phyloP scores from a whole-genome alignment of 1,140 invertebrate species.

The Aphaenogaster floridana region DNA sequence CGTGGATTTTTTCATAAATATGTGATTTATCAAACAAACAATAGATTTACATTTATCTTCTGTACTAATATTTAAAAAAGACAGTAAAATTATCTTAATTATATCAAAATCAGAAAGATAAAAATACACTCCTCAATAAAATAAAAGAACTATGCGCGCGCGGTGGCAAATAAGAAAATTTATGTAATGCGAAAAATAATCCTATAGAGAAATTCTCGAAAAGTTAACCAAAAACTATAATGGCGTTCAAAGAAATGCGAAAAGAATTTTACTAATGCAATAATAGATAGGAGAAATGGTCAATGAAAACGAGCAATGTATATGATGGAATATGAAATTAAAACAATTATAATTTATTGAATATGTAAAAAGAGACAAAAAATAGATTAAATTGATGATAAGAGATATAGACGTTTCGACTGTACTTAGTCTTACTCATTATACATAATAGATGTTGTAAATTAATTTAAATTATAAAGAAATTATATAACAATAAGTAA shows the following conservation, averaged over 20 bases:
- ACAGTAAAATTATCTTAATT: background rate
- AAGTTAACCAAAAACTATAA: background rate
- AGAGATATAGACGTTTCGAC: too few relatives aligned
- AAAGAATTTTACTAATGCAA: slow-evolving; percentile 3
- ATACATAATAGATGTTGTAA: too few relatives aligned
- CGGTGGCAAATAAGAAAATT: background rate
- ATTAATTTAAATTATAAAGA: too few relatives aligned
- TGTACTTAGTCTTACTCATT: too few relatives aligned
- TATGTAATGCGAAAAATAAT: background rate
- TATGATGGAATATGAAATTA: too few relatives aligned
- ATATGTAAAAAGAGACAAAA: too few relatives aligned
- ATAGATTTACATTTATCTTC: background rate
- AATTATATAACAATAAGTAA: too few relatives aligned
- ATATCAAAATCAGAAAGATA: background rate
- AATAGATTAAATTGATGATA: too few relatives aligned
- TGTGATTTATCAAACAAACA: background rate
- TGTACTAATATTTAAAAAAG: background rate
- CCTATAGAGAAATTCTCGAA: background rate
- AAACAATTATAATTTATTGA: too few relatives aligned
- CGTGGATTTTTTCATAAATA: background rate
- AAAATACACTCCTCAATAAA: background rate
- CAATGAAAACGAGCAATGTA: too few relatives aligned
- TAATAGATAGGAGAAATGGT: too few relatives aligned
- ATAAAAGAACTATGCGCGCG: background rate
- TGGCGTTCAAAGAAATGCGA: background rate